Evolutionary conservation across 2,797 vertebrate species (phyloP), one percentile per base, ranked within the genome.

Genomic region (Melanotaenia nigrans): DNA sequence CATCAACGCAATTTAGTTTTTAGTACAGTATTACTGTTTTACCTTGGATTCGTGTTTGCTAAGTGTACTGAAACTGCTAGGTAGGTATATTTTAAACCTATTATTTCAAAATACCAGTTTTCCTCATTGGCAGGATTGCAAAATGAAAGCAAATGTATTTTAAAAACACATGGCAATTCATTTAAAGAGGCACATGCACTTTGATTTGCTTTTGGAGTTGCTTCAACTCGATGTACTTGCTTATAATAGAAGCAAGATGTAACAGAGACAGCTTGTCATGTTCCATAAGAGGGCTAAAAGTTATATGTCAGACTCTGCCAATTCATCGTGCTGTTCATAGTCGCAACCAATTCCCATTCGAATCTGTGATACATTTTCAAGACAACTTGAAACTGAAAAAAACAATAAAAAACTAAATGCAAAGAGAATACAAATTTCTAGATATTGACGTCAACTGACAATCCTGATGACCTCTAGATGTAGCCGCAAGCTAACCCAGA

Each of bases 401-500:
- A 30, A 30, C 5, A 33, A 24, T 38, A 56, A 45, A 35, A 9
- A 49, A 53, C 18, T 51, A 14, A 68, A 61, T 4, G n/a, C 20
- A 63, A 36, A 45, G 56, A 49, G 14, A 74, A 51, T 10, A 2
- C 28, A 45, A 61, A 53, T 45, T 25, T 56, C 16, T 2, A 32
- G 7, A 25, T 25, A 30, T 57, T 81, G 69, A 84, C 20, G 42
- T 82, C 69, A 76, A 32, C 42, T 61, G 24, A 57, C 47, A 28
- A 57, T 62, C 65, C 73, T 47, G 72, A 72, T 79, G 87, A 86
- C 87, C 79, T 87, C 77, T 71, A 58, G 59, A 82, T 66, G 69
- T 61, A 80, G 58, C 70, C 33, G 49, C 32, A 8, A 51, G 86
- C 77, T 71, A 76, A 75, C 63, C 45, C 64, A 30, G 81, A 4